Conservation (phyloP, 2,888 invertebrate genomes). For the Ennomos erosarius region DNA sequence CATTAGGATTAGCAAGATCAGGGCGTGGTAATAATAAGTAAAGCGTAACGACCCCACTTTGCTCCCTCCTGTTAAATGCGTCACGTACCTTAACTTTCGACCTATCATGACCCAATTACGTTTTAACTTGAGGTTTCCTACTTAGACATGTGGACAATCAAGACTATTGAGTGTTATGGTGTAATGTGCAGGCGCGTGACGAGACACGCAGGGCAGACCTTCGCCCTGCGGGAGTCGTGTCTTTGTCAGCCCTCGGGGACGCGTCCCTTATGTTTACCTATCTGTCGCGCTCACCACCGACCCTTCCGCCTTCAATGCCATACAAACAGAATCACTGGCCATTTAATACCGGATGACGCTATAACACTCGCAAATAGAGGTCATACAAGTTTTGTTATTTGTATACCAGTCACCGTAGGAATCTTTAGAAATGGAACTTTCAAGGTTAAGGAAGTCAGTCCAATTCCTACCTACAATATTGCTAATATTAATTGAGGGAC, state of each 20-base stretch:
- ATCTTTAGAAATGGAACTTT: slow-evolving; percentile 27
- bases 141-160: slow-evolving; percentile 9
- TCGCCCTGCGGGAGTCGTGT: slow-evolving; percentile 58
- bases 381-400: slow-evolving; percentile 37
- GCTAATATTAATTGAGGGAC: slow-evolving; percentile 24
- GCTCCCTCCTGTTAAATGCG: slow-evolving; percentile 57
- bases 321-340: slow-evolving; percentile 48
- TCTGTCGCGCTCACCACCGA: slow-evolving; percentile 52
- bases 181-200: slow-evolving; percentile 50
- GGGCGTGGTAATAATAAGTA: slow-evolving; percentile 69
- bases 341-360: slow-evolving; percentile 41
- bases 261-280: slow-evolving; percentile 62
- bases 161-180: slow-evolving; percentile 11
- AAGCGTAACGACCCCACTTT: slow-evolving; percentile 61
- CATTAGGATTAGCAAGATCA: slow-evolving; percentile 25
- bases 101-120: slow-evolving; percentile 28
- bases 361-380: slow-evolving; percentile 37
- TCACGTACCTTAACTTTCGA: slow-evolving; percentile 53
- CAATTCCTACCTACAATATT: slow-evolving; percentile 15
- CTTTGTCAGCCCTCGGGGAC: slow-evolving; percentile 60
- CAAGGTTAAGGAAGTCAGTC: slow-evolving; percentile 24
- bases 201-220: slow-evolving; percentile 39
- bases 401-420: slow-evolving; percentile 22
- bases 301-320: slow-evolving; percentile 52
- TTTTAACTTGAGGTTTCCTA: slow-evolving; percentile 15